A percentile compares a stretch with the other conserved stretches of the same genome.
Conservation (phyloP, 1,140 invertebrate species). For the Planococcus citri region DNA sequence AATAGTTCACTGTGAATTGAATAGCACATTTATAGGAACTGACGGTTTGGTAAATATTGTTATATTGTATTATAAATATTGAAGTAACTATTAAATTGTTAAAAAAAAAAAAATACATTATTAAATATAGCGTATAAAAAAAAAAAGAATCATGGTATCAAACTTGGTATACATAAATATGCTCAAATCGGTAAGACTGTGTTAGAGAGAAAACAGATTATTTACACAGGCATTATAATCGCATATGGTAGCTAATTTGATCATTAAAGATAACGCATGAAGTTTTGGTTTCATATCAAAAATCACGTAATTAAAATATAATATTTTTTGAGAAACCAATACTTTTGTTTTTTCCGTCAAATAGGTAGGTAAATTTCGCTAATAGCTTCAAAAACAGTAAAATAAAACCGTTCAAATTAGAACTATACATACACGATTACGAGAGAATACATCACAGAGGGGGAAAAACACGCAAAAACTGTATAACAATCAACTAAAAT, state of each 20-base stretch:
- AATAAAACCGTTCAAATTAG: too few species aligned
- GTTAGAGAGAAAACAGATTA: conserved; percentile 9
- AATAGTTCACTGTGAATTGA: conserved; percentile 15
- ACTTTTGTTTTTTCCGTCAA: too few species aligned
- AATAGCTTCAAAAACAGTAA: too few species aligned
- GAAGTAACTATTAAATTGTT: conserved; percentile 17
- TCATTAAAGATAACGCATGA: too few species aligned
- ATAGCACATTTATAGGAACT: conserved; percentile 19
- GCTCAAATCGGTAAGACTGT: background rate
- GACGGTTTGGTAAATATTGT: conserved; percentile 17
- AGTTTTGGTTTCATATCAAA: too few species aligned
- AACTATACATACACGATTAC: too few species aligned
- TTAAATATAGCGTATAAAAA: too few species aligned
- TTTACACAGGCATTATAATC: background rate
- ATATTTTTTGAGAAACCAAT: too few species aligned
- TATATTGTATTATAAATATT: conserved; percentile 14
- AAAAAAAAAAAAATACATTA: too few species aligned
- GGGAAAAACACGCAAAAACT: background rate
- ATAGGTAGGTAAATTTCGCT: too few species aligned
- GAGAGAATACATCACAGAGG: background rate
- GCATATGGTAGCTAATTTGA: background rate
- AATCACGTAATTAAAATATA: too few species aligned
- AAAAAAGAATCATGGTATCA: conserved; percentile 13
- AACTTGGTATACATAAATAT: conserved; percentile 16
- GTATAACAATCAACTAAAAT: background rate